phyloP scores from a whole-genome alignment of 2,113 vertebrate species.

The Amblyopsis rosae region DNA sequence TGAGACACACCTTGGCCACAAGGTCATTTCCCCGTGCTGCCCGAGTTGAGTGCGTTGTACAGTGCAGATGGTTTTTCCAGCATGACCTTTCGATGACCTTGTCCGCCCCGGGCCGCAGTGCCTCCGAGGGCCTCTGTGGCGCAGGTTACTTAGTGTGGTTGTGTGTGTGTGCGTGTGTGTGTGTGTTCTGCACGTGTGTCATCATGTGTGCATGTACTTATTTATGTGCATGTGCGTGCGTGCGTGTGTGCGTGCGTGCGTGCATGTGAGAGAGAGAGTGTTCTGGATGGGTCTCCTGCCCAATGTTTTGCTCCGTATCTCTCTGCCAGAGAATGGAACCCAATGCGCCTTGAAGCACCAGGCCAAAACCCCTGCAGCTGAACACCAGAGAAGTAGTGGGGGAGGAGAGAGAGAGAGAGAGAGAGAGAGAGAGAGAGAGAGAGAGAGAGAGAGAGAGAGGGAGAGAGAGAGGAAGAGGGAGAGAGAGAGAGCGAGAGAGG shows the following conservation, averaged over 20 bases:
- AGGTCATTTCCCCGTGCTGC: too few relatives aligned
- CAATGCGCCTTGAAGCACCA: slow-evolving; percentile 48
- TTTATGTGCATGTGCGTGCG: not conserved
- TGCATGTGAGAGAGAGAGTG: slow-evolving; percentile 2
- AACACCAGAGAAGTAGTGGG: slow-evolving; percentile 25
- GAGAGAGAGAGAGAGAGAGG: too few relatives aligned
- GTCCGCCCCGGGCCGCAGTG: slow-evolving; percentile 32
- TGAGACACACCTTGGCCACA: too few relatives aligned
- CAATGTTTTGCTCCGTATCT: slow-evolving; percentile 61
- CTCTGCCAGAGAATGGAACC: slow-evolving; percentile 66
- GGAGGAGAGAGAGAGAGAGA: slow-evolving; percentile 30
- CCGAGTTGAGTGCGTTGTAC: too few relatives aligned
- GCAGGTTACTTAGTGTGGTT: slow-evolving; percentile 36
- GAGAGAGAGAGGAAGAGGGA: too few relatives aligned
- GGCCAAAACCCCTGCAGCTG: slow-evolving; percentile 65
- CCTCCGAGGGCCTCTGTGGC: slow-evolving; percentile 42
- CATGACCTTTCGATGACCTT: slow-evolving; percentile 21
- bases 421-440: too few relatives aligned
- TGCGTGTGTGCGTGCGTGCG: slow-evolving; percentile 11
- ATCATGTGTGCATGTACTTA: not conserved
- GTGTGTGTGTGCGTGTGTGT: not conserved
- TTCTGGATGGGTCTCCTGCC: slow-evolving; percentile 49
- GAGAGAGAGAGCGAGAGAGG: not conserved
- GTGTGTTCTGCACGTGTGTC: too few relatives aligned
- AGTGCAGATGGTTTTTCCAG: slow-evolving; percentile 1